phyloP scores from a whole-genome alignment of 1,140 invertebrate genomes.

The Aricia agestis region DNA sequence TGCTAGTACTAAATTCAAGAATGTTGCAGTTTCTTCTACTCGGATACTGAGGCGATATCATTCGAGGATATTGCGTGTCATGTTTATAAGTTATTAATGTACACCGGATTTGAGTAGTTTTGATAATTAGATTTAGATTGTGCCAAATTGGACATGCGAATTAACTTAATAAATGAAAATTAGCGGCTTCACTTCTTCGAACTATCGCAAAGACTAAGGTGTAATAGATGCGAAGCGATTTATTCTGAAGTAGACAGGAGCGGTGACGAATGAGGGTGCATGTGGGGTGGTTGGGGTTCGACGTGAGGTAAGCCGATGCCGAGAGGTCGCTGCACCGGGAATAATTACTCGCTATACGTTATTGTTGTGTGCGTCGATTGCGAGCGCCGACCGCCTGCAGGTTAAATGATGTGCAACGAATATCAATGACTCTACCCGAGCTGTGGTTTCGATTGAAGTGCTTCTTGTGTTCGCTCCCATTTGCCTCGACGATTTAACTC shows the following conservation, averaged over 20 bases:
- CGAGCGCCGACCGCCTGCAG: background rate
- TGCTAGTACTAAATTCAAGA: too few species aligned
- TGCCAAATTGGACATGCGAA: background rate
- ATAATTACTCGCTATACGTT: slow-evolving; percentile 12
- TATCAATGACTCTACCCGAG: slow-evolving; percentile 2
- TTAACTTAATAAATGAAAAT: slow-evolving; percentile 1
- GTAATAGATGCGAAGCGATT: background rate
- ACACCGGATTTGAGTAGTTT: background rate
- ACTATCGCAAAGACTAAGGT: background rate
- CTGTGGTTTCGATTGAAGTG: background rate
- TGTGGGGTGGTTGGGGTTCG: slow-evolving; percentile 7
- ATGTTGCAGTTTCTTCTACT: background rate
- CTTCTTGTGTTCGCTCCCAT: background rate
- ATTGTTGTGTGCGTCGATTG: slow-evolving; percentile 5
- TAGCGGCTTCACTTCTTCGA: background rate
- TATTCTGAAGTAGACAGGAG: slow-evolving; percentile 3
- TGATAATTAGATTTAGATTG: background rate
- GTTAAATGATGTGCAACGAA: slow-evolving; percentile 14
- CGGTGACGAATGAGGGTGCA: slow-evolving; percentile 9
- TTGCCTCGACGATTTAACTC: background rate
- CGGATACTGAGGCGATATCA: background rate
- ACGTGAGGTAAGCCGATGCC: slow-evolving; percentile 10
- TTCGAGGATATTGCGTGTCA: background rate
- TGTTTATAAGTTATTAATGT: background rate
- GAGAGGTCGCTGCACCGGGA: slow-evolving; percentile 8